These are phyloP conservation scores for Clavelina lepadiformis DNA, from an alignment of 23 tunicate species.

Conservation along the genomic window DNA sequence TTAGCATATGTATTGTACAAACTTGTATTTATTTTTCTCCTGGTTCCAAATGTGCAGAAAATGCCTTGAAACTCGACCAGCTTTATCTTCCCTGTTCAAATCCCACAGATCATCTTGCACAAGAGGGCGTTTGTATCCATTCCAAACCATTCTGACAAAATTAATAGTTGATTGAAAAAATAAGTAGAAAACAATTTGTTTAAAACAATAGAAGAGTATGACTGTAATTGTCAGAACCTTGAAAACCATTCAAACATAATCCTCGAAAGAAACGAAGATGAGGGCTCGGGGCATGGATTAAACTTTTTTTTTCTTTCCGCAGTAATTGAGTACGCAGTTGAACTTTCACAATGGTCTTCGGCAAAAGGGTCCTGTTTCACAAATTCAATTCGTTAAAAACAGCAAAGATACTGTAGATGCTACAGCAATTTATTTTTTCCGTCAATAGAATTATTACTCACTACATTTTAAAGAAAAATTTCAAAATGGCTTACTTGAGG, in stretches of 20 bases:
- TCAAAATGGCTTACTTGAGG: too few species aligned
- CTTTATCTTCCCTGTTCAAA: conserved; percentile 35
- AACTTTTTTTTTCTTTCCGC: background rate
- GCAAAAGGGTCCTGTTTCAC: conserved; percentile 24
- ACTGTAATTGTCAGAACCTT: too few species aligned
- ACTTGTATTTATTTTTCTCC: conserved; percentile 25
- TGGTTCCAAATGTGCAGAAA: conserved; percentile 34
- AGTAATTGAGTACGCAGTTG: background rate
- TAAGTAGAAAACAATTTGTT: too few species aligned
- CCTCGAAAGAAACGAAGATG: conserved; percentile 32
- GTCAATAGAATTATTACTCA: too few species aligned
- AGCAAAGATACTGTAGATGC: too few species aligned
- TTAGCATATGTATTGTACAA: too few species aligned
- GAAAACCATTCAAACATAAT: conserved; percentile 20
- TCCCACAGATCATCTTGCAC: conserved; percentile 53
- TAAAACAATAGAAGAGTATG: too few species aligned
- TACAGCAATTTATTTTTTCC: too few species aligned
- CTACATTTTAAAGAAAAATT: too few species aligned
- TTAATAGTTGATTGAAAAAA: too few species aligned
- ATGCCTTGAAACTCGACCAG: conserved; percentile 40
- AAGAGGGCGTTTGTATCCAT: conserved; percentile 52
- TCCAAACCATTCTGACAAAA: conserved; percentile 48
- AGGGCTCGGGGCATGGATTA: conserved; percentile 13
- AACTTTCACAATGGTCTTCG: too few species aligned
- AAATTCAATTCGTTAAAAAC: too few species aligned